Base-by-base conservation (phyloP, 2,888 invertebrate species). In the Octodonta nipae region DNA sequence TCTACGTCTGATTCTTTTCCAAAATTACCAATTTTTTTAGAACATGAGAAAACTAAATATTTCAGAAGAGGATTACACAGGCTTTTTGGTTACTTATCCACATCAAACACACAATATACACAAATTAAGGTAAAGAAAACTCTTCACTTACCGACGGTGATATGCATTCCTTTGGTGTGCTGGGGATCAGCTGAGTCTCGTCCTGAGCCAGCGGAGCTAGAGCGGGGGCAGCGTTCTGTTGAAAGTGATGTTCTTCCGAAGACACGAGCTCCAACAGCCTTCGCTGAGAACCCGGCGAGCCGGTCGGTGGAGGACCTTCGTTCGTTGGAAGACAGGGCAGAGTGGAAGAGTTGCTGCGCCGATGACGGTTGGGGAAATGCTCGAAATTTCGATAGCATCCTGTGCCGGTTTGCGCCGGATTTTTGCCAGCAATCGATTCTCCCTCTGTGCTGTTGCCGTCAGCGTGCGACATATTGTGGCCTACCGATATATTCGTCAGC, bases 381-480 rank as follows among this genome's bases (percentile, higher is more conserved):
- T 83, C 82, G 62, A 76, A 82, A 63, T 78, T 80, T 58, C 75
- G 75, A 66, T 78, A 81, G 67, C 80, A 82, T 53, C 79, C 80
- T 42, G 75, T 73, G 43, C 72, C 78, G 45, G 78, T 78, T 55
- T 79, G 80, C 44, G 75, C 73, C 41, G 72, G 73, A 59, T 79
- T 81, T 34, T 70, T 67, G 51, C 56, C 64, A 37, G 64, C 64
- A 32, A 63, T 62, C 37, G 69, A 68, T 46, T 73, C 75, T 40
- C 66, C 70, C 49, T 80, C 81, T 53, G 81, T 72, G 63, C 85
- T 86, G 70, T 80, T 84, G 54, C 80, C 83, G 65, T 86, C 86
- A 58, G 73, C 79, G 67, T 85, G 84, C 62, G 86, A 84, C 73
- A 85, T 71, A 73, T 86, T 85, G 75, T 87, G 86, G 73, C 86